Evolutionary conservation across 2,888 invertebrate genomes (phyloP).

Genomic region (Eupithecia insigniata): DNA sequence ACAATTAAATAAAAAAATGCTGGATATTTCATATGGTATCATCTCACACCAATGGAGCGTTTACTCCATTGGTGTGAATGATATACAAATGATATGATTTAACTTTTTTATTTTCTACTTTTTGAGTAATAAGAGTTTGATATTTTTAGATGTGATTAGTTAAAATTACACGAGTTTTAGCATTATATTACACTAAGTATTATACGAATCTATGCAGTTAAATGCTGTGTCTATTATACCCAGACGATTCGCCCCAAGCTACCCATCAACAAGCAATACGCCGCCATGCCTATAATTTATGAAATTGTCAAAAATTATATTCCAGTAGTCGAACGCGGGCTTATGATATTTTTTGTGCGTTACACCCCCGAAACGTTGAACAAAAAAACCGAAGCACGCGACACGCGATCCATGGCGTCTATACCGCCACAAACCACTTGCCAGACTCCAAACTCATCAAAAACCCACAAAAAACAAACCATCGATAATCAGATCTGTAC

Average conservation of each 20-base stretch:
- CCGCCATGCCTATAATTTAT: conserved; percentile 75
- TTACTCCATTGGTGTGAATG: no score
- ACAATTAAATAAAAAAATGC: neutral
- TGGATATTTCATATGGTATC: neutral
- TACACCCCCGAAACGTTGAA: conserved; percentile 68
- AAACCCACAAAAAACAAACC: conserved; percentile 48
- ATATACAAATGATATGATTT: no score
- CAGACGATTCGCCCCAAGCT: conserved; percentile 61
- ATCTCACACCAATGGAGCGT: neutral
- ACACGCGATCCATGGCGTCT: conserved; percentile 77
- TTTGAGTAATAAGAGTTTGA: neutral
- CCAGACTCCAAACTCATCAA: conserved; percentile 14
- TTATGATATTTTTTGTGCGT: conserved; percentile 74
- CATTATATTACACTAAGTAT: neutral
- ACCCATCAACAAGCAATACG: conserved; percentile 74
- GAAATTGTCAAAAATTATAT: conserved; percentile 83
- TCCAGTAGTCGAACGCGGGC: conserved; percentile 82
- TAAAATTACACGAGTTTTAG: neutral
- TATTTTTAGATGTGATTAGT: neutral
- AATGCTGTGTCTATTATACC: conserved; percentile 23
- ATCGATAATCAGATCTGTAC: conserved; percentile 79
- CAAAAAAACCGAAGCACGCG: conserved; percentile 79
- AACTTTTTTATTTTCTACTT: neutral
- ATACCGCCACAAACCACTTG: conserved; percentile 31
- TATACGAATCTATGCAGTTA: neutral